These are phyloP conservation scores for Neodiprion fabricii DNA, from an alignment of 1,140 invertebrate genomes.

Conservation along the genomic window DNA sequence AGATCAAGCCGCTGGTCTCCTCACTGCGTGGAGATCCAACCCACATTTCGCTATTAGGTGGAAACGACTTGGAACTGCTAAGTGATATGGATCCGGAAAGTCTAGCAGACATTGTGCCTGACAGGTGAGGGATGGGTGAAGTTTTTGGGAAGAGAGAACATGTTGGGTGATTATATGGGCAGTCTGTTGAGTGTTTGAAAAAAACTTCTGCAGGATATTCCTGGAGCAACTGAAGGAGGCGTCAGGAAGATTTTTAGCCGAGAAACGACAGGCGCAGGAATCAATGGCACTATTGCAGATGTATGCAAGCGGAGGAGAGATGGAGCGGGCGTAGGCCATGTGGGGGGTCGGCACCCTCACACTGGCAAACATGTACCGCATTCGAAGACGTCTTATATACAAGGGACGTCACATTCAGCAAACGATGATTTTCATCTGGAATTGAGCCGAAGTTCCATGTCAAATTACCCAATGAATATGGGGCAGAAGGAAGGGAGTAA, in stretches of 20 bases:
- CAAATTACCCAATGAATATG: background rate
- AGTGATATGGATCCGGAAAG: conserved; percentile 88
- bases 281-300: conserved; percentile 77
- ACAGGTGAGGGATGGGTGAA: conserved; percentile 63
- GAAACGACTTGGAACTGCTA: conserved; percentile 78
- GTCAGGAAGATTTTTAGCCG: conserved; percentile 78
- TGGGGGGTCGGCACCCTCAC: conserved; percentile 61
- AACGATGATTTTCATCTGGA: conserved; percentile 56
- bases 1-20: conserved; percentile 66
- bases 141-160: background rate
- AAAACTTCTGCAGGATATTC: conserved; percentile 67
- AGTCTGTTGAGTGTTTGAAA: background rate
- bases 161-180: background rate
- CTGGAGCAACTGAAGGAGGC: conserved; percentile 84
- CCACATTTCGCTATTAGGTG: conserved; percentile 81
- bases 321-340: conserved; percentile 61
- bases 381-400: conserved; percentile 55
- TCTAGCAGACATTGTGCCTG: conserved; percentile 77
- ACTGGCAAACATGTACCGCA: conserved; percentile 57
- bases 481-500: background rate
- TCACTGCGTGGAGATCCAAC: conserved; percentile 79
- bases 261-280: conserved; percentile 83
- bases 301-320: conserved; percentile 57
- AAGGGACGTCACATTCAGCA: conserved; percentile 56
- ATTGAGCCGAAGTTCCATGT: conserved; percentile 35